Conservation (phyloP, 2,113 vertebrate species). For the Elaphurus davidianus region DNA sequence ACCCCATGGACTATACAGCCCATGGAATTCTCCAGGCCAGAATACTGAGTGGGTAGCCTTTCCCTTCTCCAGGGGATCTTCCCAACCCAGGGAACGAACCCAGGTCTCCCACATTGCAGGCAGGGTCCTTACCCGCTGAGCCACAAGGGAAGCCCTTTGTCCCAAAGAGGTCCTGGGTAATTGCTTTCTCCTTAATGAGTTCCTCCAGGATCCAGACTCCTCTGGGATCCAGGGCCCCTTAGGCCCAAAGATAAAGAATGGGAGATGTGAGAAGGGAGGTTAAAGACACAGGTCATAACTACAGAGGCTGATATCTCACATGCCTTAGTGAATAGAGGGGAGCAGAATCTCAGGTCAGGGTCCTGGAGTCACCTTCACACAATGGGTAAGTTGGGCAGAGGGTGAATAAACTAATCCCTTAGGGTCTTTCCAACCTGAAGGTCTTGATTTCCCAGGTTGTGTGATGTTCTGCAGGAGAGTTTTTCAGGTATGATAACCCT, state of each 20-base stretch:
- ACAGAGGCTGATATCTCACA: not conserved
- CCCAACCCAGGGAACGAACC: accelerated
- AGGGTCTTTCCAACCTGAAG: not conserved
- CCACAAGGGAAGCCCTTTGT: not conserved
- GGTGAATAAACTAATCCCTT: not conserved
- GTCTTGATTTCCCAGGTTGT: not conserved
- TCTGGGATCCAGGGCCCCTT: not conserved
- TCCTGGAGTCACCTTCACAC: not conserved
- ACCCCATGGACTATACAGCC: not conserved
- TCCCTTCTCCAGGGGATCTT: not conserved
- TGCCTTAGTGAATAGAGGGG: not conserved
- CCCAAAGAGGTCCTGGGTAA: not conserved
- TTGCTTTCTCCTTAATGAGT: not conserved
- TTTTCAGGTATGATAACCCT: not conserved
- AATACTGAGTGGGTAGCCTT: not conserved
- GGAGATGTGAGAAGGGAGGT: not conserved
- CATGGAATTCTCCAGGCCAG: not conserved
- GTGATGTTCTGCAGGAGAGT: not conserved
- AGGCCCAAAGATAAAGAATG: not conserved
- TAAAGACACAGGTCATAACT: not conserved
- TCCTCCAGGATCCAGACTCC: not conserved
- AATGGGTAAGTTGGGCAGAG: not conserved
- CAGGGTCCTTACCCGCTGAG: not conserved
- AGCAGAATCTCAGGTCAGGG: not conserved
- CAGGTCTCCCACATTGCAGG: not conserved